Evolutionary conservation across 2,888 invertebrate genomes (phyloP), one percentile per base, ranked within the genome.

Genomic region (Lasioglossum marginatum): DNA sequence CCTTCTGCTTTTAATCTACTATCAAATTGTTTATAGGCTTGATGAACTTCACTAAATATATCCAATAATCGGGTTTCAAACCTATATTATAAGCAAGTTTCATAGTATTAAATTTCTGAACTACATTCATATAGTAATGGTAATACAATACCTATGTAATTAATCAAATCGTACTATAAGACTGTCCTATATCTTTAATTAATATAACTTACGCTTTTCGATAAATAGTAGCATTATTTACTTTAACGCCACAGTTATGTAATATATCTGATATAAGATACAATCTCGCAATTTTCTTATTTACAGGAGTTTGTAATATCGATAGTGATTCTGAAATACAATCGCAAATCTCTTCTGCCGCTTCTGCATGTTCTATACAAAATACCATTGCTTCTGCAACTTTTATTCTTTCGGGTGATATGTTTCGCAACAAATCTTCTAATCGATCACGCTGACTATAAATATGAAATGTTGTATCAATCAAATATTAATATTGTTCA

Each of bases 301-400:
- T 97, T 34, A 98, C 96, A 77, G 97, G 96, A 0, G 99, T 99
- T 92, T 96, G 96, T 12, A 96, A 95, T 91, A 97, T 98, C 12
- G 97, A 96, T 71, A 99, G 96, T 0, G 99, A 97, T 95, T 99
- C 99, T 2, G 97, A 96, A 82, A 99, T 97, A 95, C 99, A 99
- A 90, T 98, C 98, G 75, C 98, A 98, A 87, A 99, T 98, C 96
- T 99, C 99, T 93, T 98, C 98, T 3, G 99, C 99, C 45, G 99
- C 98, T 95, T 99, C 99, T 37, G 99, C 99, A 95, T 99, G 99
- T 95, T 99, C 99, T 87, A 99, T 98, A 95, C 99, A 99, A 97
- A 99, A 99, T 77, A 99, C 98, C 99, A 99, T 99, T 27, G 98
- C 98, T 94, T 99, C 99, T 12, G 98, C 99, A 83, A 99, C 97